Evolutionary conservation across 1,140 invertebrate genomes (phyloP), one percentile per base, ranked within the genome.

Genomic region (Zaprionus taronus): DNA sequence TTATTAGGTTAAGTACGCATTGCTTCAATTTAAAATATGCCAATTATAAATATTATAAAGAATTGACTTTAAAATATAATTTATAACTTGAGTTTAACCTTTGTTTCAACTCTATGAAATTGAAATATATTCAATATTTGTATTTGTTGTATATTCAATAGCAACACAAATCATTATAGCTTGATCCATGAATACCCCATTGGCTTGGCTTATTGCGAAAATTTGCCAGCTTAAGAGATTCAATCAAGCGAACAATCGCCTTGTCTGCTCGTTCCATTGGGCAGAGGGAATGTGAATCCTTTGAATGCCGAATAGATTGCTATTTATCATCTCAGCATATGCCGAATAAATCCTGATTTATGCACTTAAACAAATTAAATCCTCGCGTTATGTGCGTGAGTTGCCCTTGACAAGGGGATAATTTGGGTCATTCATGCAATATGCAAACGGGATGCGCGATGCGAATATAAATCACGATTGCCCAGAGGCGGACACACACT

Each of bases 321-420:
- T 26, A 62, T 55, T 72, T 57, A 71, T 71, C 56, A 56, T 66
- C 34, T 14, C 57, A 66, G 41, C 70, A 73, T 68, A 73, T 73
- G 75, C 44, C 55, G 56, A 31, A 61, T 64, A 58, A 73, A 79
- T 79, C 72, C 61, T 75, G 66, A 75, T 66, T 79, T 79, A 79
- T 79, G 66, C 62, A 74, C 65, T 79, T 75, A 60, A 62, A 63
- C 41, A 65, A 64, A 77, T 79, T 70, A 66, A 72, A 72, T 77
- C 63, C 44, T 38, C 41, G 53, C 58, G 22, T 60, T 79, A 66
- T 71, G 47, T 44, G 60, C 44, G 31, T 60, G 51, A 63, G n/a
- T 51, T 53, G 26, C 22, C 55, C 53, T 47, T 51, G 58, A 28
- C 57, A 64, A 63, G 66, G 71, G 66, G 58, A 70, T 65, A 76